Base-by-base conservation (phyloP, 2,797 vertebrate species). In the Acestrorhynchus altus region DNA sequence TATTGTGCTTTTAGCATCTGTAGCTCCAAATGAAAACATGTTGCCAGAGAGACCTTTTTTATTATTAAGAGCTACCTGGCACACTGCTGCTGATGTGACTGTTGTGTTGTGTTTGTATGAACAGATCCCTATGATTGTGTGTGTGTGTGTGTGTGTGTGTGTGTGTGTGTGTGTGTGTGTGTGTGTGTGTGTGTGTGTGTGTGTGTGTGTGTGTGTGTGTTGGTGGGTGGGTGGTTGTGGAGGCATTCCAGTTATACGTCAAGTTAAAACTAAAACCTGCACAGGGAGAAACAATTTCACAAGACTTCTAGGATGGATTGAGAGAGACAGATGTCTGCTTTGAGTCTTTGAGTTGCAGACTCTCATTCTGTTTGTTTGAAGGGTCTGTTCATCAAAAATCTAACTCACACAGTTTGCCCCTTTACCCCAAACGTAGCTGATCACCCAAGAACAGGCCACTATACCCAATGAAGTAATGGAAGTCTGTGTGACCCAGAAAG, bases 21-120 rank as follows among this genome's bases (percentile, higher is more conserved):
- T 26, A 28, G 44, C 83, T 68, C 81, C 57, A 89, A 89, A 87
- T 89, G 75, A 90, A 88, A 89, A 83, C 42, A 65, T 81, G 86
- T 87, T 88, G 89, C 88, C 87, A 89, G 89, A 82, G 87, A 57
- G 80, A 86, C 85, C 40, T 77, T 66, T 72, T 47, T 88, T 88
- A 91, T 83, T 90, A 90, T 85, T 86, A 77, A 74, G 86, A 90
- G 87, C 89, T 78, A 86, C 90, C 83, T 90, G 89, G 89, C 87
- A 47, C 49, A 75, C 78, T 82, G 88, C 83, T 79, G 78, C 82
- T 80, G 69, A 86, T 85, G 46, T 86, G 87, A 90, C 87, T 70
- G 78, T 82, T 85, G 69, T 89, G 83, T 92, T 92, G 69, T 89
- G 83, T 92, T 92, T 91, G 83, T 89, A 91, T 84, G 47, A 87